These are phyloP conservation scores for Tragelaphus imberbis DNA, from an alignment of 2,113 vertebrate genomes.

Conservation along the genomic window DNA sequence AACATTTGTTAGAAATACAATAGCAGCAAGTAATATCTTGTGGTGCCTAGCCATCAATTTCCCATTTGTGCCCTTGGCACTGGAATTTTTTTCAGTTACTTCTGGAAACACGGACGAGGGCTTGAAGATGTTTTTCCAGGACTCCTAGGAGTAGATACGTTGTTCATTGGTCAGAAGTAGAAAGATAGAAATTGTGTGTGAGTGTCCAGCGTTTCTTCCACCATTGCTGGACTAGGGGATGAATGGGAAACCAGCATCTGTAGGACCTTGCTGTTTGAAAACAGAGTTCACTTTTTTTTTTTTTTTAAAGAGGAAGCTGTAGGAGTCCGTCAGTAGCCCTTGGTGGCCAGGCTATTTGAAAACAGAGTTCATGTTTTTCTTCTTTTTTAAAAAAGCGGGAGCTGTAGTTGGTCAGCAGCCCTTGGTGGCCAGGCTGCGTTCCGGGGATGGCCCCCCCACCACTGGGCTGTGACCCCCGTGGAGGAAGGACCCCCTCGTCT, in stretches of 20 bases:
- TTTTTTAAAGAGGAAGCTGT: too few relatives aligned
- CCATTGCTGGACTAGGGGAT: not conserved
- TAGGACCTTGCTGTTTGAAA: not conserved
- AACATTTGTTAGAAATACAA: conserved; percentile 21
- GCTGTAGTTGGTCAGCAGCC: not conserved
- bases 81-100: conserved; percentile 29
- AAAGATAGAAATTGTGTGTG: not conserved
- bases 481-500: conserved; percentile 46
- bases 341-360: not conserved
- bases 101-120: not conserved
- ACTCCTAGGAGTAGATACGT: not conserved
- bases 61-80: not conserved
- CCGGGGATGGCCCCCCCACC: fast-evolving
- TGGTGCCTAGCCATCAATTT: not conserved
- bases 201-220: not conserved
- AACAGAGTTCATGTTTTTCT: not conserved
- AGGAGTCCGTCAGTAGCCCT: not conserved
- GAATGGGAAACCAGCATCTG: not conserved
- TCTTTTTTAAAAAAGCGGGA: not conserved
- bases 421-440: fast-evolving
- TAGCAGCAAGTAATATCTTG: not conserved
- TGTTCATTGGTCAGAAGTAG: not conserved
- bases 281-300: not conserved
- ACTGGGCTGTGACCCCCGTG: fast-evolving
- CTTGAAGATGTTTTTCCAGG: not conserved